A percentile compares a stretch with the other conserved stretches of the same genome.
phyloP scores from a whole-genome alignment of 2,797 vertebrate species.

The Ficedula albicollis region DNA sequence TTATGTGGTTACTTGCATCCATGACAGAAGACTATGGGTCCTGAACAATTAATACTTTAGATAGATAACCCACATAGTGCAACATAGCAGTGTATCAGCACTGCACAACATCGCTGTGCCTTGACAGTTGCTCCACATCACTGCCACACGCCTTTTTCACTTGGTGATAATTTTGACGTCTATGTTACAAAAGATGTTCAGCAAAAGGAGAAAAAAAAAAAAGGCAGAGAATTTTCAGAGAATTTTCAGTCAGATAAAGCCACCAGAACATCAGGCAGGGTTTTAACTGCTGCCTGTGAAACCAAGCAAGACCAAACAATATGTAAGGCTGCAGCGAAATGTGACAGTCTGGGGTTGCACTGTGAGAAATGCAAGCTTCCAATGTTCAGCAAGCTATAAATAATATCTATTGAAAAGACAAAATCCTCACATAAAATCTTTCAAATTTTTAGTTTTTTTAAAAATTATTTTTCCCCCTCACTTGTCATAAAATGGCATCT shows the following conservation, averaged over 20 bases:
- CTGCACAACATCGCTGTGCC: neutral
- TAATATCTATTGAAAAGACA: neutral
- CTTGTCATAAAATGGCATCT: neutral
- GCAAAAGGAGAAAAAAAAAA: no score
- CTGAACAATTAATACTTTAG: neutral
- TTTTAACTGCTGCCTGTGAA: neutral
- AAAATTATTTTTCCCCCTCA: fast-evolving
- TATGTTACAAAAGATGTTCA: neutral
- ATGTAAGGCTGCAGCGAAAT: neutral
- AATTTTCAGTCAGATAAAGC: neutral
- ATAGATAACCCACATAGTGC: neutral
- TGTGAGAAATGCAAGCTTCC: neutral
- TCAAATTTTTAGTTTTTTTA: neutral
- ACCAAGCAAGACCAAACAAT: neutral
- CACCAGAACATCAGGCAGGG: neutral
- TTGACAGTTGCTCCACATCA: neutral
- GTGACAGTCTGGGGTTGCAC: neutral
- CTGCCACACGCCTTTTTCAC: neutral
- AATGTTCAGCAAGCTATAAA: neutral
- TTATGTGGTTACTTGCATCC: neutral
- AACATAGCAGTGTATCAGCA: neutral
- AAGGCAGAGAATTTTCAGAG: neutral
- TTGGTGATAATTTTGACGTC: neutral
- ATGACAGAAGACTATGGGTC: neutral
- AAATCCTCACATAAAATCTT: neutral